phyloP scores from a whole-genome alignment of 2,113 vertebrate genomes.

The Pseudopipra pipra region DNA sequence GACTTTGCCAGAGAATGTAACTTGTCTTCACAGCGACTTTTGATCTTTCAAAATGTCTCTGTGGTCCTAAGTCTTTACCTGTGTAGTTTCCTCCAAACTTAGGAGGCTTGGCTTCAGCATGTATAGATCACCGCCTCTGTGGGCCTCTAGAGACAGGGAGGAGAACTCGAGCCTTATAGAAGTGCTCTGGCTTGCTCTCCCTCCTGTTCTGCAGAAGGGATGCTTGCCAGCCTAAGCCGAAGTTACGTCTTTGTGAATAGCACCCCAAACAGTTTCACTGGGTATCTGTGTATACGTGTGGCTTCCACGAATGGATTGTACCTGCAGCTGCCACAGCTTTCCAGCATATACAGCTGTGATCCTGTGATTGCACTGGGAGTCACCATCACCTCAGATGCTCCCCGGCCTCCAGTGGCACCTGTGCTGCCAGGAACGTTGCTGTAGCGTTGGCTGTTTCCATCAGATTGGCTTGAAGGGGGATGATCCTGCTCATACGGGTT shows the following conservation, averaged over 20 bases:
- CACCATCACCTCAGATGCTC: not conserved
- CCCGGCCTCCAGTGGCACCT: not conserved
- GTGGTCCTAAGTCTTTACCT: not conserved
- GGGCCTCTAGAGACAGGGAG: not conserved
- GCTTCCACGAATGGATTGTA: not conserved
- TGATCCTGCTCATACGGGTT: not conserved
- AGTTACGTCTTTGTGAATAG: rapidly evolving
- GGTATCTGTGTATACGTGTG: rapidly evolving
- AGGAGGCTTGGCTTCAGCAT: not conserved
- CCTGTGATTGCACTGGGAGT: not conserved
- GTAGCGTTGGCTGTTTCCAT: rapidly evolving
- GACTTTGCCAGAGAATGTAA: not conserved
- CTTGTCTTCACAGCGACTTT: not conserved
- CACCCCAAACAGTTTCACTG: not conserved
- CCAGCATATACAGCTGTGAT: not conserved
- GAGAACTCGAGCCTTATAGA: not conserved
- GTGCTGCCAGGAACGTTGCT: rapidly evolving
- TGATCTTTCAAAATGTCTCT: not conserved
- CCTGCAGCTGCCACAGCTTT: not conserved
- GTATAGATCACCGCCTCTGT: rapidly evolving
- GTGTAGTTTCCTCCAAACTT: not conserved
- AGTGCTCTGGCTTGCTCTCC: not conserved
- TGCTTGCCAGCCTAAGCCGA: not conserved
- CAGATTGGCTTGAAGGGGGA: not conserved
- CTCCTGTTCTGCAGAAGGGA: not conserved